Percentiles rank a stretch among this genome's conserved stretches.
Evolutionary conservation across 2,888 invertebrate species (phyloP).

Genomic region (Aphelenchoides bicaudatus): DNA sequence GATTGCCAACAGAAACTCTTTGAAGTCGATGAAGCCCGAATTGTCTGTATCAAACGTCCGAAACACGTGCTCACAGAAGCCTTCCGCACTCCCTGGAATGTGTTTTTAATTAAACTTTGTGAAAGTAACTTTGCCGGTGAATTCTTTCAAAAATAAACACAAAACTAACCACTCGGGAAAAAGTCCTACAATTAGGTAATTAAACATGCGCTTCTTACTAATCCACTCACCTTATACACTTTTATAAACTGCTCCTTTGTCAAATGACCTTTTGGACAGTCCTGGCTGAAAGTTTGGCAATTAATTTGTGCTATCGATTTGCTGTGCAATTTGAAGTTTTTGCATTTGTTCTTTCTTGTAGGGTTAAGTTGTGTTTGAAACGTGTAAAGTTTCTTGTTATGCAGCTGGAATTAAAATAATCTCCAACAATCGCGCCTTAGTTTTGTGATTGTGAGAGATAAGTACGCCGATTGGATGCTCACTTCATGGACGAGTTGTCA

Average conservation of each 20-base stretch:
- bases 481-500: too few species aligned
- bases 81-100: slow-evolving; percentile 61
- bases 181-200: slow-evolving; percentile 61
- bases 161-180: too few species aligned
- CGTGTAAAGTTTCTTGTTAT: background rate
- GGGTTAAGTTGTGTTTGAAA: background rate
- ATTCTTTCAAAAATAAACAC: too few species aligned
- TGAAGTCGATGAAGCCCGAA: slow-evolving; percentile 74
- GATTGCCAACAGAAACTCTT: slow-evolving; percentile 92
- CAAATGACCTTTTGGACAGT: slow-evolving; percentile 61
- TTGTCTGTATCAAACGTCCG: slow-evolving; percentile 75
- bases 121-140: too few species aligned
- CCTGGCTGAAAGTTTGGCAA: slow-evolving; percentile 52
- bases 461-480: too few species aligned
- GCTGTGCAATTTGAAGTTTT: slow-evolving; percentile 3
- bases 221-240: slow-evolving; percentile 9
- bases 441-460: too few species aligned
- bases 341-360: background rate
- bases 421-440: too few species aligned
- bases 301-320: background rate
- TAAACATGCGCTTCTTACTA: background rate
- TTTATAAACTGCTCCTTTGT: slow-evolving; percentile 62
- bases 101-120: too few species aligned
- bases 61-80: slow-evolving; percentile 62
- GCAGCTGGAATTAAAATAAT: background rate